Conservation (phyloP, 2,888 invertebrate genomes). For the Rhimphoctona megacephalus region DNA sequence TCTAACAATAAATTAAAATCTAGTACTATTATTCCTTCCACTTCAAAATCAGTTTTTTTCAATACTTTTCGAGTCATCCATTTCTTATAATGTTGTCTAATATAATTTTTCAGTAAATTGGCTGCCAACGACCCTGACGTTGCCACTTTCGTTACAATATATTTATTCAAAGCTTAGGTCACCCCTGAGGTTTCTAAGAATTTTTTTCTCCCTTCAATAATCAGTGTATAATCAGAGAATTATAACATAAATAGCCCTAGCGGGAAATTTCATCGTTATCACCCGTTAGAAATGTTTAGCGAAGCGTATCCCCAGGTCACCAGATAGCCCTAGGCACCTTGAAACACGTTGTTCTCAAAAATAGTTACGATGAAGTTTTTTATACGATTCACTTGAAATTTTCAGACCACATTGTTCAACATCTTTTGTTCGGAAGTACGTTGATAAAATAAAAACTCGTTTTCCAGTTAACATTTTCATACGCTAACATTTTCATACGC, state of each 20-base stretch:
- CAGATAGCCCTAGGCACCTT: background rate
- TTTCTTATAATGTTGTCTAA: background rate
- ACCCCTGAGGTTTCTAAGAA: background rate
- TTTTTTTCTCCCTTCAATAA: background rate
- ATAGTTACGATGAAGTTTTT: background rate
- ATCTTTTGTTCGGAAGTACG: background rate
- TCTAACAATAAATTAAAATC: background rate
- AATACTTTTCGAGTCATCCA: no score
- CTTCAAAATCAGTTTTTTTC: no score
- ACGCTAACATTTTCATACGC: no score
- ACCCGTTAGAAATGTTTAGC: background rate
- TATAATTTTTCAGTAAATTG: background rate
- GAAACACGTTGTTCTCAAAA: background rate
- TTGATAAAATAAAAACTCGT: background rate
- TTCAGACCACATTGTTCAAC: background rate
- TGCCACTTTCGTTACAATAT: background rate
- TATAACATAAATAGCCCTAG: background rate
- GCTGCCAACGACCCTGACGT: background rate
- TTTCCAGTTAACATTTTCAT: no score
- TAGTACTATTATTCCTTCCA: background rate
- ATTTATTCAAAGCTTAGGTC: background rate
- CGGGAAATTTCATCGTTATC: background rate
- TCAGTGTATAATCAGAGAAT: background rate
- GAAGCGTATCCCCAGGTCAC: background rate
- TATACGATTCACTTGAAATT: background rate